These are phyloP conservation scores for Pantherophis alleghaniensis DNA, from an alignment of 2,797 vertebrate genomes.

Conservation along the genomic window DNA sequence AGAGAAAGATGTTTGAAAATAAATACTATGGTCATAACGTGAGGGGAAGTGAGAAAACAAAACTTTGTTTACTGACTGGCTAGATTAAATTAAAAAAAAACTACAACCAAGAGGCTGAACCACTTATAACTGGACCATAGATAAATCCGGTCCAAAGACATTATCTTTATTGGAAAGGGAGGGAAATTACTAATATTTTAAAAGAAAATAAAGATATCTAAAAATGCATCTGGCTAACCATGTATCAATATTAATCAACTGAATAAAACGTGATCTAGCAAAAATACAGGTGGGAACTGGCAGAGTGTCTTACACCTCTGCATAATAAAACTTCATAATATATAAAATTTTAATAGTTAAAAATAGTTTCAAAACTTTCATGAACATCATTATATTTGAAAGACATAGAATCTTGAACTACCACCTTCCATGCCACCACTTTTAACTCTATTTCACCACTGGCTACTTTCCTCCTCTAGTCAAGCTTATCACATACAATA, in stretches of 20 bases:
- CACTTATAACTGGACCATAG: background rate
- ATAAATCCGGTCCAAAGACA: background rate
- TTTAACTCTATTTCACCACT: background rate
- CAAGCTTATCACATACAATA: background rate
- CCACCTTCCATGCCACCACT: background rate
- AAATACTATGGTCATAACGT: constrained; percentile 48
- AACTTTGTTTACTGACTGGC: constrained; percentile 26
- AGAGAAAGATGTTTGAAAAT: constrained; percentile 43
- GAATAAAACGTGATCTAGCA: background rate
- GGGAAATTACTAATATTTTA: background rate
- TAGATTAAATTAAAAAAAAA: background rate
- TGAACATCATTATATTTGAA: background rate
- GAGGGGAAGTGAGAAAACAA: constrained; percentile 9
- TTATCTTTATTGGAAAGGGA: background rate
- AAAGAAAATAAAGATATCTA: background rate
- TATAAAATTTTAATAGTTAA: background rate
- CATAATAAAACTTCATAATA: background rate
- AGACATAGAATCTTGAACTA: background rate
- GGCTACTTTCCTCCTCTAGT: background rate
- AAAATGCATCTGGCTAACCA: background rate
- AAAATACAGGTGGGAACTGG: background rate
- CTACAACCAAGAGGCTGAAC: constrained; percentile 8
- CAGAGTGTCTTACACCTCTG: background rate
- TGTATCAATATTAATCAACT: background rate
- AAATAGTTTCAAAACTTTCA: background rate